Evolutionary conservation across 2,113 vertebrate genomes (phyloP).

Genomic region (Notechis scutatus): DNA sequence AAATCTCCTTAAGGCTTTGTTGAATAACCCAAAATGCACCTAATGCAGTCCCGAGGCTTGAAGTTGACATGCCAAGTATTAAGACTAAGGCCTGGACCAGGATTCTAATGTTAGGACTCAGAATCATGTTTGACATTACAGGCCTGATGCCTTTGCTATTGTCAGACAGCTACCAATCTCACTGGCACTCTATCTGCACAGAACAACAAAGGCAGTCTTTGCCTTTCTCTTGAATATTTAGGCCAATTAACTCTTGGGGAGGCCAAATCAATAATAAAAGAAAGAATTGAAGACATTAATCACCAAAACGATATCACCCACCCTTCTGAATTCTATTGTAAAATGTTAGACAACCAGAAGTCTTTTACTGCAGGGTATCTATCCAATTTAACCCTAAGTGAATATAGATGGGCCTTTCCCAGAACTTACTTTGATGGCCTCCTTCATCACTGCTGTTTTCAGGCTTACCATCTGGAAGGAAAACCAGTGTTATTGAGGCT

Average conservation of each 20-base stretch:
- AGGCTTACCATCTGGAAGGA: neutral
- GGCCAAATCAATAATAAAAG: neutral
- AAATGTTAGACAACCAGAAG: neutral
- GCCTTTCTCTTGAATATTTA: neutral
- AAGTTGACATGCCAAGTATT: neutral
- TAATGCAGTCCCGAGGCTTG: neutral
- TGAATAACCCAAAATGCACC: neutral
- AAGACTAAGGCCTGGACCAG: neutral
- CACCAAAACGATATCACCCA: neutral
- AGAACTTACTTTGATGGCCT: neutral
- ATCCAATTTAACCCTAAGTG: neutral
- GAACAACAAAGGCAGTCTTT: neutral
- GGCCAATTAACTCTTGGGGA: too few species aligned
- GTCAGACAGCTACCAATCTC: neutral
- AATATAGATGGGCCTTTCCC: neutral
- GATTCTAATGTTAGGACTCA: neutral
- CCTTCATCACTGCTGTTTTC: neutral
- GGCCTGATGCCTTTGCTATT: neutral
- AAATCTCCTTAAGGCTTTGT: neutral
- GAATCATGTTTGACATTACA: neutral
- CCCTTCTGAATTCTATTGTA: neutral
- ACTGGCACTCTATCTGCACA: neutral
- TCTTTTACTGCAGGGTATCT: neutral
- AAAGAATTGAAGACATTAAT: neutral
- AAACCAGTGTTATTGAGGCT: too few species aligned